Percentiles rank a stretch among this genome's conserved stretches.
Evolutionary conservation across 2,888 invertebrate species (phyloP).

Genomic region (Hermaeophaga mercurialis): DNA sequence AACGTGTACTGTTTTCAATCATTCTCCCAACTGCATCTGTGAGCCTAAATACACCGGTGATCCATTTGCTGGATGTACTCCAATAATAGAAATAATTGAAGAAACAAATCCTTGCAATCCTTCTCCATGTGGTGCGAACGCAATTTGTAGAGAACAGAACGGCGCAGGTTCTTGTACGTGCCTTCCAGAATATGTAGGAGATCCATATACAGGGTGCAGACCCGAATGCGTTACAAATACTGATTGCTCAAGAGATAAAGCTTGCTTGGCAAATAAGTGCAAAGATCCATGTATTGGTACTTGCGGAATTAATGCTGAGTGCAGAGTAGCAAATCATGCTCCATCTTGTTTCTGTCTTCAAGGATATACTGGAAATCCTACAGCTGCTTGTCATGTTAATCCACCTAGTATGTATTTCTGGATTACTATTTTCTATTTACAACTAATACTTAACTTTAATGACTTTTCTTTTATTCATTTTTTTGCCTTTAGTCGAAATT

Average conservation of each 20-base stretch:
- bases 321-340: constrained; percentile 80
- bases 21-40: constrained; percentile 84
- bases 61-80: constrained; percentile 77
- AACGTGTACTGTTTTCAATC: constrained; percentile 79
- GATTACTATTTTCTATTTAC: constrained; percentile 41
- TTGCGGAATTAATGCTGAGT: constrained; percentile 81
- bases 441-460: constrained; percentile 1
- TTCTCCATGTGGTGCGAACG: constrained; percentile 85
- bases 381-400: constrained; percentile 56
- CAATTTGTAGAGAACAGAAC: constrained; percentile 80
- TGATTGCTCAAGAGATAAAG: constrained; percentile 76
- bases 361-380: constrained; percentile 80
- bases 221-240: constrained; percentile 86
- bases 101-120: constrained; percentile 81
- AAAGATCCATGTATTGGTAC: constrained; percentile 81
- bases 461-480: not conserved
- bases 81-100: constrained; percentile 49
- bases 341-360: constrained; percentile 80
- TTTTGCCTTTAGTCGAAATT: constrained; percentile 49
- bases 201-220: constrained; percentile 84
- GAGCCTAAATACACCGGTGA: constrained; percentile 80
- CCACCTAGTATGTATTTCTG: constrained; percentile 49
- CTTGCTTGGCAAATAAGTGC: constrained; percentile 86
- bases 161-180: constrained; percentile 85
- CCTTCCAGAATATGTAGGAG: constrained; percentile 80